Base-by-base conservation (phyloP, 2,113 vertebrate genomes). In the Rhynchomys soricoides region DNA sequence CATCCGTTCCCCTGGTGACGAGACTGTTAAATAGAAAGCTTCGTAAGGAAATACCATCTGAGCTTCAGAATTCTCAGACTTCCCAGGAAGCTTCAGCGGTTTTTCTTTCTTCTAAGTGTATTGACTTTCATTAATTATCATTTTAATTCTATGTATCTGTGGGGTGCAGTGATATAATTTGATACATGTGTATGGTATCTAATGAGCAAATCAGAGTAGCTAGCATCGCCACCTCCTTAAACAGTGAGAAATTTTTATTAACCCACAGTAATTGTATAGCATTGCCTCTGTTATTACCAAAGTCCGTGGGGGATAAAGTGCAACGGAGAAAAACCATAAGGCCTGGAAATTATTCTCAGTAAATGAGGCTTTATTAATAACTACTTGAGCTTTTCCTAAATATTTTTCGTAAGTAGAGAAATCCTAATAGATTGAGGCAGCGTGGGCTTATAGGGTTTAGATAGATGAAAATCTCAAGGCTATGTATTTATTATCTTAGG, bases 351-450 rank as follows among this genome's bases (percentile, higher is more conserved):
- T 91, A 83, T 29, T 73, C 52, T 89, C 68, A 15, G 40, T 16
- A 86, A 75, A 79, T 71, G 34, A 86, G 24, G 43, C 64, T 96
- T 81, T 34, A 11, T 75, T 90, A 87, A 87, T 70, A 74, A 75
- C 50, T 68, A 59, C 34, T 64, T 83, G 68, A 86, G 81, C 31
- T 92, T 95, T 48, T 93, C 82, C 78, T 93, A 91, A 93, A 85
- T 89, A 71, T 74, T 64, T 64, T 75, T 21, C 22, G 5, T 45
- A 57, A 87, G 29, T 66, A 40, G 57, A 93, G 64, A 82, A 94
- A 31, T 73, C 78, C 22, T 90, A 92, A 55, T 91, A 83, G 40
- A 82, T 29, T 77, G 79, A 96, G 37, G 40, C 71, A 34, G 52
- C 40, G 3, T 91, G 45, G 81, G 24, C 92, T 97, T 86, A 52